A percentile compares a stretch with the other conserved stretches of the same genome.
Evolutionary conservation across 2,797 vertebrate species (phyloP).

Genomic region (Mormyrus proboscirostris): DNA sequence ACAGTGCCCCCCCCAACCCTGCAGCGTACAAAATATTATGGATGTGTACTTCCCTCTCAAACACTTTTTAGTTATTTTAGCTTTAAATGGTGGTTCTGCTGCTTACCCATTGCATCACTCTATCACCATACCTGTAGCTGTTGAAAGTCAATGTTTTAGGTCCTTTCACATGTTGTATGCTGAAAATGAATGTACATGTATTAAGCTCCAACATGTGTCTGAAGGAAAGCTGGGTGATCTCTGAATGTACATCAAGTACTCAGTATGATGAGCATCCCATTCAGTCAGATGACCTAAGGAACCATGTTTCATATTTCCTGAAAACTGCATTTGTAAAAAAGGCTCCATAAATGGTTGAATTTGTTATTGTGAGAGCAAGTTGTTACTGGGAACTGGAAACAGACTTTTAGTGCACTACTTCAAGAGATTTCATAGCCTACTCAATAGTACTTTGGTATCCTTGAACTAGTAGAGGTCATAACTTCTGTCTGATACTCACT

Average conservation of each 20-base stretch:
- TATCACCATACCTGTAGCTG: background rate
- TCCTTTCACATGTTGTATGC: background rate
- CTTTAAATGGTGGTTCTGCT: background rate
- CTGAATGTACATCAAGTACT: background rate
- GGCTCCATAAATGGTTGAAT: background rate
- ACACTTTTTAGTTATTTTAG: background rate
- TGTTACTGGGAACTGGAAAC: background rate
- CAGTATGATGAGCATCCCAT: background rate
- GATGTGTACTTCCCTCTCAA: background rate
- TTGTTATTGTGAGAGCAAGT: background rate
- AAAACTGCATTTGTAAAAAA: background rate
- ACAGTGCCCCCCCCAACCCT: background rate
- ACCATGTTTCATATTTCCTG: background rate
- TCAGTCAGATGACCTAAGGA: background rate
- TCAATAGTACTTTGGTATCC: background rate
- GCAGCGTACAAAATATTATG: background rate
- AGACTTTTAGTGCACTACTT: background rate
- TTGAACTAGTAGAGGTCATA: background rate
- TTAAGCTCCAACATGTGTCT: background rate
- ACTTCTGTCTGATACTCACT: background rate
- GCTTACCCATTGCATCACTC: background rate
- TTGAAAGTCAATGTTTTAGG: background rate
- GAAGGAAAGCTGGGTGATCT: background rate
- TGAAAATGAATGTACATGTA: background rate
- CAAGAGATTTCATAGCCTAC: background rate